Conservation (phyloP, 1,140 invertebrate species). For the Gerris buenoi region DNA sequence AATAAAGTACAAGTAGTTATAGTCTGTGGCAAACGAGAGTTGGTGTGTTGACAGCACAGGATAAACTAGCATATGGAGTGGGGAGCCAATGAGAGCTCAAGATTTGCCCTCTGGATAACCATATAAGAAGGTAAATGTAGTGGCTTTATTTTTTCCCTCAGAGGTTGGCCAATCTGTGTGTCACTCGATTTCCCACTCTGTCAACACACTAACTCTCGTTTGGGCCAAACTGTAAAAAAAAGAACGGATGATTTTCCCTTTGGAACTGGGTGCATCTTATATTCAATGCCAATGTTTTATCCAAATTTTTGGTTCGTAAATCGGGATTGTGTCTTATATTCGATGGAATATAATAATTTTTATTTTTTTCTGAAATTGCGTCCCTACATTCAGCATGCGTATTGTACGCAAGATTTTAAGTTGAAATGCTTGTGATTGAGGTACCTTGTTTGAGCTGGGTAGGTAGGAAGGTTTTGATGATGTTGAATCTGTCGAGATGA, state of each 20-base stretch:
- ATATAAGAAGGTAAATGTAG: too few relatives aligned
- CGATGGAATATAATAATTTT: not conserved
- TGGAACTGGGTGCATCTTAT: not conserved
- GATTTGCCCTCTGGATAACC: too few relatives aligned
- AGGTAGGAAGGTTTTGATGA: not conserved
- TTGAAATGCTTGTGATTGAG: not conserved
- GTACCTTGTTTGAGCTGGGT: constrained; percentile 1
- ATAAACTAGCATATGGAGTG: too few relatives aligned
- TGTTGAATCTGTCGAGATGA: constrained; percentile 6
- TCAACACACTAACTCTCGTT: too few relatives aligned
- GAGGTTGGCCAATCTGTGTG: too few relatives aligned
- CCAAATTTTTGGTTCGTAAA: not conserved
- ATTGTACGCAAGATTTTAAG: not conserved
- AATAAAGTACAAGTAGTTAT: too few relatives aligned
- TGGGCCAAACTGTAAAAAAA: too few relatives aligned
- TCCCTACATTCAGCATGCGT: not conserved
- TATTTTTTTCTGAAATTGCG: not conserved
- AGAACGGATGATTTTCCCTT: not conserved
- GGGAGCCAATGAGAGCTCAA: too few relatives aligned
- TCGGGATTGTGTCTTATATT: not conserved
- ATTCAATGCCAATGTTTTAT: not conserved
- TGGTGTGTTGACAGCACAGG: too few relatives aligned
- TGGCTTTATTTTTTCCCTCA: too few relatives aligned
- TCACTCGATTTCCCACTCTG: too few relatives aligned
- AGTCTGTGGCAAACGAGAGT: too few relatives aligned